These are phyloP conservation scores for Hozukius guyotensis DNA, from an alignment of 2,797 vertebrate species.

Conservation along the genomic window DNA sequence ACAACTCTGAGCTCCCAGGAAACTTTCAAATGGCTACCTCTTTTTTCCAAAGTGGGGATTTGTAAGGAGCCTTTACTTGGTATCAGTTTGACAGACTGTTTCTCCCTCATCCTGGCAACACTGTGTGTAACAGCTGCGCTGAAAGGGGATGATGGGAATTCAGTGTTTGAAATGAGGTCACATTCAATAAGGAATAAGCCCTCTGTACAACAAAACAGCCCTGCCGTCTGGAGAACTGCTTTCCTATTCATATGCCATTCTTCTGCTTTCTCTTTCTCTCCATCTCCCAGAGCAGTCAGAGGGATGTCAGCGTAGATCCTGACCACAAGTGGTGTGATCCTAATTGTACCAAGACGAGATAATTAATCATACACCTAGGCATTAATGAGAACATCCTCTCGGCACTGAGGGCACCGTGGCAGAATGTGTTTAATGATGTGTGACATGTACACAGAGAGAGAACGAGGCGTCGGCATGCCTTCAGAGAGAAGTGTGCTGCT, in stretches of 20 bases:
- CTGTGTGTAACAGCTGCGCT: slow-evolving; percentile 48
- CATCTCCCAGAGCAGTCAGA: slow-evolving; percentile 29
- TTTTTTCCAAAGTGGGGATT: slow-evolving; percentile 2
- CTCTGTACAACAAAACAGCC: slow-evolving; percentile 41
- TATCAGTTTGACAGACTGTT: slow-evolving; percentile 23
- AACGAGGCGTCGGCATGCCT: slow-evolving; percentile 8
- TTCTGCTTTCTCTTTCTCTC: neutral
- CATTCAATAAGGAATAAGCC: slow-evolving; percentile 58
- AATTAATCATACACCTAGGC: slow-evolving; percentile 53
- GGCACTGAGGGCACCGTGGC: slow-evolving; percentile 20
- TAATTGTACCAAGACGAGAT: slow-evolving; percentile 37
- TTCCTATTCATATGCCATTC: slow-evolving; percentile 49
- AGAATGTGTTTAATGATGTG: slow-evolving; percentile 50
- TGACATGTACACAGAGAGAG: slow-evolving; percentile 30
- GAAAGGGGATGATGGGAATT: slow-evolving; percentile 56
- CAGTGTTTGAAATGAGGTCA: slow-evolving; percentile 68
- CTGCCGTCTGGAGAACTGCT: slow-evolving; percentile 36
- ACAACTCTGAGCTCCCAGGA: slow-evolving; percentile 27
- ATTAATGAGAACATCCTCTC: slow-evolving; percentile 33
- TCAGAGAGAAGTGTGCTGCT: slow-evolving; percentile 7
- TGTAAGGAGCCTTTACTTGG: neutral
- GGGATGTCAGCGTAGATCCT: slow-evolving; percentile 40
- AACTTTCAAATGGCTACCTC: slow-evolving; percentile 34
- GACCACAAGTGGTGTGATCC: slow-evolving; percentile 23
- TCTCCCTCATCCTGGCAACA: slow-evolving; percentile 32